phyloP scores from a whole-genome alignment of 2,113 vertebrate genomes.

The Xenus cinereus region DNA sequence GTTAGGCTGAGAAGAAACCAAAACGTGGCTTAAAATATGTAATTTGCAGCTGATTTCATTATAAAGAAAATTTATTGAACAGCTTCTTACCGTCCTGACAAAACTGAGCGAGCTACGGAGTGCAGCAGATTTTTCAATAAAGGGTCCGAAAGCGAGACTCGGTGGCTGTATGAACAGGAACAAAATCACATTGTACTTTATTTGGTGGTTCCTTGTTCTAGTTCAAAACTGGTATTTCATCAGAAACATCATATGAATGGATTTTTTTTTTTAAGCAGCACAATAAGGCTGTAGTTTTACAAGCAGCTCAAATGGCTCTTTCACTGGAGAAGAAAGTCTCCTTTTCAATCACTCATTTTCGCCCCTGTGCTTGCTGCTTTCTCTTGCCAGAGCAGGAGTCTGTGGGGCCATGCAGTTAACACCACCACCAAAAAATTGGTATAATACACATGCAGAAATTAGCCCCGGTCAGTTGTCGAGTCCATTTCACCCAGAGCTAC shows the following conservation, averaged over 20 bases:
- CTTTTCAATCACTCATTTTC: neutral
- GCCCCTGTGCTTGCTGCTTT: neutral
- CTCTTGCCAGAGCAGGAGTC: neutral
- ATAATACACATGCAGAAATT: neutral
- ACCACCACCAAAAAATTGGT: neutral
- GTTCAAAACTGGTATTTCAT: neutral
- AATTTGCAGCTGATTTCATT: neutral
- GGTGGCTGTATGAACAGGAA: neutral
- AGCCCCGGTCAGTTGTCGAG: neutral
- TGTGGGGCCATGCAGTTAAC: neutral
- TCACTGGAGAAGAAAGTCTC: neutral
- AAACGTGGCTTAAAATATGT: neutral
- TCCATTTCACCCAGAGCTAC: neutral
- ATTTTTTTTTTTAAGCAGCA: neutral
- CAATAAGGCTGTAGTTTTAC: neutral
- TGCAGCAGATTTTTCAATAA: neutral
- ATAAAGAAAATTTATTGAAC: neutral
- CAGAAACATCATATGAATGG: neutral
- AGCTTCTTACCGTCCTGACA: neutral
- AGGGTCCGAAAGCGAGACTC: neutral
- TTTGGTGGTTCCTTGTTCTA: neutral
- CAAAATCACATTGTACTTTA: neutral
- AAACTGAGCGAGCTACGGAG: neutral
- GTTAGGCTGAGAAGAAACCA: neutral
- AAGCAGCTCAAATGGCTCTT: neutral